Evolutionary conservation across 2,888 invertebrate species (phyloP).

Genomic region (Polyommatus icarus): DNA sequence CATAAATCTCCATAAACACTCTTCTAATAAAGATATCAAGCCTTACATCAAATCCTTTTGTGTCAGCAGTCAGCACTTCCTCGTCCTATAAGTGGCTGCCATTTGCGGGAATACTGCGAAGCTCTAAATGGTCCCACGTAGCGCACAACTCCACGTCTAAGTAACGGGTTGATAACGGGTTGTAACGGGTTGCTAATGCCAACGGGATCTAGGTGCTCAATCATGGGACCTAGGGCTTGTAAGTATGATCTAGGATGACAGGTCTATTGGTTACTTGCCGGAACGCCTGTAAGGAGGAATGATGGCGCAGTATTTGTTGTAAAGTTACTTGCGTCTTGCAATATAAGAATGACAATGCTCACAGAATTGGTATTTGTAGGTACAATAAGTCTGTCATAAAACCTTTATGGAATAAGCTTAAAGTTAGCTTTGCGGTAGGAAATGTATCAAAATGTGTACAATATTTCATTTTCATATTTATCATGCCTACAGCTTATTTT

Average conservation of each 20-base stretch:
- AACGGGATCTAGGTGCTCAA: conserved; percentile 15
- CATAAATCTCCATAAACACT: background rate
- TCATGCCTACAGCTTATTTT: too few species aligned
- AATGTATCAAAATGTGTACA: too few species aligned
- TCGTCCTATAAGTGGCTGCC: background rate
- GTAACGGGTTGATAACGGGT: conserved; percentile 1
- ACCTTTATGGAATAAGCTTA: too few species aligned
- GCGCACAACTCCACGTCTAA: too few species aligned
- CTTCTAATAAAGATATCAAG: background rate
- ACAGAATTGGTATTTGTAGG: too few species aligned
- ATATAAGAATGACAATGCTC: too few species aligned
- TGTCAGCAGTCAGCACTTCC: background rate
- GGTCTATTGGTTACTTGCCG: background rate
- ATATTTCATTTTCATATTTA: too few species aligned
- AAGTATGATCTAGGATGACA: background rate
- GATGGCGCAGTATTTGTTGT: background rate
- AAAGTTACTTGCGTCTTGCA: too few species aligned
- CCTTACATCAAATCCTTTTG: background rate
- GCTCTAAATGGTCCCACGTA: background rate
- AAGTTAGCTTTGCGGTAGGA: too few species aligned
- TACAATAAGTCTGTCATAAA: too few species aligned
- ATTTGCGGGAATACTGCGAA: background rate
- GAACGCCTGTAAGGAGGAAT: background rate
- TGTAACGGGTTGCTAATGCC: background rate
- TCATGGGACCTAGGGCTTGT: background rate